A percentile compares a stretch with the other conserved stretches of the same genome.
Conservation (phyloP, 2,888 invertebrate species). For the Creontiades dilutus region DNA sequence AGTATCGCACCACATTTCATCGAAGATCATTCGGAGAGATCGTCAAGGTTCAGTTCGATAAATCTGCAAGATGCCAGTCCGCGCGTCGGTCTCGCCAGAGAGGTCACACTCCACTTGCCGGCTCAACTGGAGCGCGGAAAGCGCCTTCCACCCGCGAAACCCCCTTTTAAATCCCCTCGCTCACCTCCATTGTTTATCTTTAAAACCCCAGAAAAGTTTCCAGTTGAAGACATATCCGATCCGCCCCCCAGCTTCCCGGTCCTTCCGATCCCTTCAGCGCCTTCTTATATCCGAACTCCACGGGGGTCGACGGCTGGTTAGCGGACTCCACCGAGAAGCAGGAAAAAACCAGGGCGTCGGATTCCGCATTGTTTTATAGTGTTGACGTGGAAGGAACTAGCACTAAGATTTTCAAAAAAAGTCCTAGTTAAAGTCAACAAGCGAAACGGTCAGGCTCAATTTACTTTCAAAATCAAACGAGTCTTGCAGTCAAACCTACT, state of each 20-base stretch:
- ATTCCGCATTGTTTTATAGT: slow-evolving; percentile 1
- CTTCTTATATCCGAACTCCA: not conserved
- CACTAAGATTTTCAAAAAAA: no score
- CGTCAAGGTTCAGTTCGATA: no score
- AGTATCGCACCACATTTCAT: no score
- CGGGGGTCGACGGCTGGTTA: not conserved
- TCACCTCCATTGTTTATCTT: slow-evolving; percentile 45
- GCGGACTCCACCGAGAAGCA: not conserved
- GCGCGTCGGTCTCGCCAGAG: not conserved
- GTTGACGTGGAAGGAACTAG: not conserved
- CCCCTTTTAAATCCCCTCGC: slow-evolving; percentile 12
- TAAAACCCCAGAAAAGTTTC: slow-evolving; percentile 60
- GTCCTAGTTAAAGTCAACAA: not conserved
- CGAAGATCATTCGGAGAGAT: no score
- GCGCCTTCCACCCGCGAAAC: slow-evolving; percentile 35
- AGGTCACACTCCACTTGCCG: slow-evolving; percentile 50
- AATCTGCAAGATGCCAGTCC: no score
- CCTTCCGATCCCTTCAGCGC: not conserved
- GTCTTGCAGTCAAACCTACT: not conserved
- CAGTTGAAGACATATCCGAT: slow-evolving; percentile 38
- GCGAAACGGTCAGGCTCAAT: slow-evolving; percentile 24
- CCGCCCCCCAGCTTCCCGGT: not conserved
- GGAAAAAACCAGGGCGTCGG: not conserved
- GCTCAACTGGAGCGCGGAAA: slow-evolving; percentile 49
- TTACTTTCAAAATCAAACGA: not conserved